Evolutionary conservation across 30 jellyfish, hydroid and myxozoan species (phyloP), one percentile per base, ranked within the genome.

Genomic region (Aurelia sp.): DNA sequence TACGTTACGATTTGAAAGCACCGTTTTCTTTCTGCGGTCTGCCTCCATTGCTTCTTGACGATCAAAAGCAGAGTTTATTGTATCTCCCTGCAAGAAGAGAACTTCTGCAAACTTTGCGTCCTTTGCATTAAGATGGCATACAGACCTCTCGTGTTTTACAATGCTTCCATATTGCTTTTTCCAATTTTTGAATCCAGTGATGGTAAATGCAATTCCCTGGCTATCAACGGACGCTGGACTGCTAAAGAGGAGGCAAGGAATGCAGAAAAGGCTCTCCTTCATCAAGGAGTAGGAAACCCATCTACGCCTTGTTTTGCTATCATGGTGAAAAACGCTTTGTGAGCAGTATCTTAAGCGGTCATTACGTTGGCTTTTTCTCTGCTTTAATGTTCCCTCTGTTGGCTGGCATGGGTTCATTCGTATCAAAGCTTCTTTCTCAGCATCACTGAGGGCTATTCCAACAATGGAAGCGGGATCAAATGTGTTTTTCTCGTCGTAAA

Each of bases 41-140:
- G 78, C 82, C 23, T 78, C 79, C 66, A 59, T 33, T 63, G 78
- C 79, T 59, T 78, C 82, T 63, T 78, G 89, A 15, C 31, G 78
- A 33, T 61, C 83, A 61, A 78, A 63, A 78, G 71, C 79, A 10
- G 66, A 19, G 64, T 33, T 61, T 31, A 78, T 59, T 59, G 89
- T 59, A 23, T 59, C 57, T 48, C 76, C 84, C 61, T 66, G 90
- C 84, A 80, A 52, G 59, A 80, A 80, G 40, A 80, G 74, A 51
- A 80, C 90, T 64, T 80, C 84, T 80, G 73, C 90, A 81, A 81
- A n/a, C n/a, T n/a, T n/a, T n/a, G n/a, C n/a, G n/a, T n/a, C 91
- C 85, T 81, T 81, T 70, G 91, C 91, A 33, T 79, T 64, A 4
- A 62, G 79, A 81, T 79, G 89, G 70, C 41, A 81, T 52, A 44